phyloP scores from a whole-genome alignment of 2,113 vertebrate genomes.

The Aix galericulata region DNA sequence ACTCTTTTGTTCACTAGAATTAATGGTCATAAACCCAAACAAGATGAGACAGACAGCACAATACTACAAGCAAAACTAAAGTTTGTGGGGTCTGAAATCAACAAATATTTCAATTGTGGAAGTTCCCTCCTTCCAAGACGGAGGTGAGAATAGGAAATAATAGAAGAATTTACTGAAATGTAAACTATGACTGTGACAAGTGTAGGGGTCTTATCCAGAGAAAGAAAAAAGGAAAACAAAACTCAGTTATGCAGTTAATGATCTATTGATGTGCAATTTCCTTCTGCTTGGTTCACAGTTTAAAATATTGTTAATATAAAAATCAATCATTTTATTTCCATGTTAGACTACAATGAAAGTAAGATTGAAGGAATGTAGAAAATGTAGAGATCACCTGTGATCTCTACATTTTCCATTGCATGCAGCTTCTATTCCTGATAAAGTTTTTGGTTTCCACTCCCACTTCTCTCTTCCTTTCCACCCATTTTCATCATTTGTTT shows the following conservation, averaged over 20 bases:
- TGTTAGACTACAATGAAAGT: background rate
- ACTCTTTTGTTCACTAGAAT: background rate
- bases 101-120: background rate
- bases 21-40: background rate
- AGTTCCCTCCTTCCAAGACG: background rate
- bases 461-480: background rate
- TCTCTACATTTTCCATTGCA: background rate
- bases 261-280: too few species aligned
- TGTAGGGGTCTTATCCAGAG: background rate
- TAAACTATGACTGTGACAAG: background rate
- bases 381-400: background rate
- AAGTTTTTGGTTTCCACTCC: background rate
- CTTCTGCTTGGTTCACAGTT: background rate
- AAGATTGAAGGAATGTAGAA: background rate
- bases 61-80: background rate
- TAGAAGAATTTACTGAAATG: background rate
- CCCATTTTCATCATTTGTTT: background rate
- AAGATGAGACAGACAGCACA: background rate
- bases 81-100: background rate
- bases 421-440: background rate
- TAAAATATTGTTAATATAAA: background rate
- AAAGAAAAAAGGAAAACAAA: background rate
- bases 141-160: background rate
- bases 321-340: background rate
- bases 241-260: background rate